A percentile compares a stretch with the other conserved stretches of the same genome.
Conservation (phyloP, 2,797 vertebrate genomes). For the Melopsittacus undulatus region DNA sequence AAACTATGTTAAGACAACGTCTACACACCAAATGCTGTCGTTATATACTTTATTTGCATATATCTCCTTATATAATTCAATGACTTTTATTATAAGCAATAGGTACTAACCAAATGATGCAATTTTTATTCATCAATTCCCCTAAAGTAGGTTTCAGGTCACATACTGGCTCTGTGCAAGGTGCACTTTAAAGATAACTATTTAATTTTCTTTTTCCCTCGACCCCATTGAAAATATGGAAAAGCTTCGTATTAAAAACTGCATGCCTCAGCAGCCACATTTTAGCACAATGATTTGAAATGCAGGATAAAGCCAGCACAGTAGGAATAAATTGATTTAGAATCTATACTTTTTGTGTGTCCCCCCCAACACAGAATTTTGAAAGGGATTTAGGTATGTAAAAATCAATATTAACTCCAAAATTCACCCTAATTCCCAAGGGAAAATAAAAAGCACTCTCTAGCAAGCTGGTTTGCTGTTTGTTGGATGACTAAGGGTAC, state of each 20-base stretch:
- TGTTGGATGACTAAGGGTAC: neutral
- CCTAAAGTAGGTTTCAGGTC: neutral
- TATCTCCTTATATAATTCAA: neutral
- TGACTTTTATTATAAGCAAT: neutral
- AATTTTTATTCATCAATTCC: constrained; percentile 4
- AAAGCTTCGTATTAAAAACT: neutral
- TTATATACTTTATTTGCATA: neutral
- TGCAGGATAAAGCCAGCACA: neutral
- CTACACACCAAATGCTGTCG: neutral
- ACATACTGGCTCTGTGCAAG: neutral
- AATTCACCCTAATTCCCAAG: neutral
- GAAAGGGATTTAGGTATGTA: neutral
- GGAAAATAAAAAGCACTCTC: neutral
- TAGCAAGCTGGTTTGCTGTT: neutral
- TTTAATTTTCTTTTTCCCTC: constrained; percentile 44
- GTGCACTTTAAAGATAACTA: constrained; percentile 59
- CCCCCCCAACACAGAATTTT: neutral
- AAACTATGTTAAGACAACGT: neutral
- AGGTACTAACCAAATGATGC: neutral
- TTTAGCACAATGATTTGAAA: neutral
- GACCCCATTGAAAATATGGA: neutral
- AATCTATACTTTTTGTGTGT: neutral
- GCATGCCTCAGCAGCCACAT: neutral
- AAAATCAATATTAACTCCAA: neutral
- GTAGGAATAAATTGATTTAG: neutral